A percentile compares a stretch with the other conserved stretches of the same genome.
These are phyloP conservation scores for Paramormyrops hopkinsi DNA, from an alignment of 2,797 vertebrate species.

Conservation along the genomic window DNA sequence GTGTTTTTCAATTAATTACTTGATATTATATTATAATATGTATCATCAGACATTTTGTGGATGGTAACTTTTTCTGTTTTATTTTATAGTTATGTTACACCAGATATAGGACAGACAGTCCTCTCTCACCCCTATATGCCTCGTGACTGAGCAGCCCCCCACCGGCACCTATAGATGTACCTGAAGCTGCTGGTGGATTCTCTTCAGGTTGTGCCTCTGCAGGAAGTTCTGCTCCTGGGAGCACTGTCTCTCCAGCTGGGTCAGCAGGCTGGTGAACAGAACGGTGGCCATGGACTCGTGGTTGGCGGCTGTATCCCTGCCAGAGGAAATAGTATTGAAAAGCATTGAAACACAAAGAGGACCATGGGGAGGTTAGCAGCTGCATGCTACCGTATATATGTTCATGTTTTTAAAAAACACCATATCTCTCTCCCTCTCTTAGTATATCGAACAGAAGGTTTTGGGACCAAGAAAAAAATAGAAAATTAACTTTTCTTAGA, in stretches of 20 bases:
- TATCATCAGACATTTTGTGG: neutral
- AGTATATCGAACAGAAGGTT: neutral
- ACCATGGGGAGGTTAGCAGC: neutral
- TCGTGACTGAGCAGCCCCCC: neutral
- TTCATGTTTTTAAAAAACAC: neutral
- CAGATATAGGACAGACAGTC: neutral
- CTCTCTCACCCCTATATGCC: neutral
- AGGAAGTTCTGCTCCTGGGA: conserved; percentile 86
- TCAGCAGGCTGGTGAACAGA: conserved; percentile 76
- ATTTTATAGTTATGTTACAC: neutral
- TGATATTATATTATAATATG: neutral
- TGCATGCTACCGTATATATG: neutral
- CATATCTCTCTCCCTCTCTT: neutral
- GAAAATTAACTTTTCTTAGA: neutral
- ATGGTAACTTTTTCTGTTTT: neutral
- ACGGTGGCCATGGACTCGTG: conserved; percentile 81
- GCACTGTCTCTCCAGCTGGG: conserved; percentile 82
- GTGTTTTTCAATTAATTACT: neutral
- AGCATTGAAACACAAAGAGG: neutral
- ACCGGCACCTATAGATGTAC: conserved; percentile 48
- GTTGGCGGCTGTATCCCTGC: conserved; percentile 83
- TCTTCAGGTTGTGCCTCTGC: conserved; percentile 88
- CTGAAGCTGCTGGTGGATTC: conserved; percentile 87
- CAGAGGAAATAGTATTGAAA: neutral
- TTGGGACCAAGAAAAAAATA: neutral